Percentiles rank a stretch among this genome's conserved stretches.
phyloP scores from a whole-genome alignment of 2,888 invertebrate genomes.

The Cryptocephalus primarius region DNA sequence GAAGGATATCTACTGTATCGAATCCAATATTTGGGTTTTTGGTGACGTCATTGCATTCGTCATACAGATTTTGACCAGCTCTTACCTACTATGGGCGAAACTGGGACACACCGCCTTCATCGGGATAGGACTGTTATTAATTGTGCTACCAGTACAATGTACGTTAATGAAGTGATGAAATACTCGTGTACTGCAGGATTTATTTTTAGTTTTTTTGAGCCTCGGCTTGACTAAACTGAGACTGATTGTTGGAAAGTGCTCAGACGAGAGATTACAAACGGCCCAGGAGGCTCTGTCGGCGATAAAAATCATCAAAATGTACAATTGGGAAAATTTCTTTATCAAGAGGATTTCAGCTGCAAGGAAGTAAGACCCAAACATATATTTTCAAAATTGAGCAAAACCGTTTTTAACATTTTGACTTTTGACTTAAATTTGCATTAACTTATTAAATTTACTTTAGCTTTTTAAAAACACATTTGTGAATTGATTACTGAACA shows the following conservation, averaged over 20 bases:
- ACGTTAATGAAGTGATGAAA: slow-evolving; percentile 1
- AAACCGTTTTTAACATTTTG: no score
- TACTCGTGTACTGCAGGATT: neutral
- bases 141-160: slow-evolving; percentile 28
- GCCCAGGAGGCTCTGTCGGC: slow-evolving; percentile 21
- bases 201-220: neutral
- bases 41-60: slow-evolving; percentile 54
- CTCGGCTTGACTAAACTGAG: slow-evolving; percentile 6
- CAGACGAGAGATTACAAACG: slow-evolving; percentile 20
- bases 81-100: slow-evolving; percentile 60
- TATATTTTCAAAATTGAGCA: neutral
- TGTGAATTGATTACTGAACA: no score
- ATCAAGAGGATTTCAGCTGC: slow-evolving; percentile 16
- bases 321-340: slow-evolving; percentile 24
- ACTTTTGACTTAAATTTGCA: no score
- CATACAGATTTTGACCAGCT: slow-evolving; percentile 70
- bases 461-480: no score
- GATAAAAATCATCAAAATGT: slow-evolving; percentile 24
- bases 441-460: no score
- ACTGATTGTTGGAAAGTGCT: slow-evolving; percentile 21
- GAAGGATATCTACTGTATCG: slow-evolving; percentile 49
- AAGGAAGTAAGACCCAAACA: slow-evolving; percentile 13
- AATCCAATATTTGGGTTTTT: slow-evolving; percentile 52
- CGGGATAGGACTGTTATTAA: slow-evolving; percentile 41
- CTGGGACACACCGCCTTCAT: slow-evolving; percentile 40